A percentile compares a stretch with the other conserved stretches of the same genome.
phyloP scores from a whole-genome alignment of 2,113 vertebrate species.

The Melanerpes formicivorus region DNA sequence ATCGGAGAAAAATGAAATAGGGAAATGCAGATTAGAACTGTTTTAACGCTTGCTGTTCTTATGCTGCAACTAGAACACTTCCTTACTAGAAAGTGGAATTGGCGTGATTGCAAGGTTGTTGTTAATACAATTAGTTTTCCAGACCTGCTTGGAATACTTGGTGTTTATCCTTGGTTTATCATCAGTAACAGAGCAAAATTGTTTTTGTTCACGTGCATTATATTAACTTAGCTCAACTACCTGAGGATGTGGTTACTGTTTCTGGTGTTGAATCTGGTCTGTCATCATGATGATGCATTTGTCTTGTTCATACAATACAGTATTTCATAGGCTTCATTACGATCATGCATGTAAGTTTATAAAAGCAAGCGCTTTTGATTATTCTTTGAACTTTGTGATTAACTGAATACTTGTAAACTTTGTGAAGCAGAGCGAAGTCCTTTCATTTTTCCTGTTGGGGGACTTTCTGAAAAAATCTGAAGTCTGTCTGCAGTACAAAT shows the following conservation, averaged over 20 bases:
- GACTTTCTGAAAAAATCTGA: background rate
- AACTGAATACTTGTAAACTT: slow-evolving; percentile 51
- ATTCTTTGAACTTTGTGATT: slow-evolving; percentile 56
- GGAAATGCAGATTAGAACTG: slow-evolving; percentile 21
- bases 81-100: slow-evolving; percentile 38
- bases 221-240: slow-evolving; percentile 41
- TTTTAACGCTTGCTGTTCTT: slow-evolving; percentile 30
- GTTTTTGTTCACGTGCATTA: background rate
- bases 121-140: slow-evolving; percentile 59
- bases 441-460: slow-evolving; percentile 62
- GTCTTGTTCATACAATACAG: background rate
- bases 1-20: slow-evolving; percentile 31
- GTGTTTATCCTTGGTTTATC: background rate
- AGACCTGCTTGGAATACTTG: slow-evolving; percentile 28
- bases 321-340: slow-evolving; percentile 18
- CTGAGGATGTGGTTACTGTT: slow-evolving; percentile 28
- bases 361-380: slow-evolving; percentile 11
- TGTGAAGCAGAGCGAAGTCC: slow-evolving; percentile 64
- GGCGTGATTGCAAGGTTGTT: background rate
- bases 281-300: background rate
- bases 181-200: background rate
- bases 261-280: slow-evolving; percentile 1
- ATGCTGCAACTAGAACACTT: background rate
- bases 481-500: slow-evolving; percentile 48
- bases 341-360: background rate